These are phyloP conservation scores for Nibea coibor DNA, from an alignment of 2,113 vertebrate genomes.

Conservation along the genomic window DNA sequence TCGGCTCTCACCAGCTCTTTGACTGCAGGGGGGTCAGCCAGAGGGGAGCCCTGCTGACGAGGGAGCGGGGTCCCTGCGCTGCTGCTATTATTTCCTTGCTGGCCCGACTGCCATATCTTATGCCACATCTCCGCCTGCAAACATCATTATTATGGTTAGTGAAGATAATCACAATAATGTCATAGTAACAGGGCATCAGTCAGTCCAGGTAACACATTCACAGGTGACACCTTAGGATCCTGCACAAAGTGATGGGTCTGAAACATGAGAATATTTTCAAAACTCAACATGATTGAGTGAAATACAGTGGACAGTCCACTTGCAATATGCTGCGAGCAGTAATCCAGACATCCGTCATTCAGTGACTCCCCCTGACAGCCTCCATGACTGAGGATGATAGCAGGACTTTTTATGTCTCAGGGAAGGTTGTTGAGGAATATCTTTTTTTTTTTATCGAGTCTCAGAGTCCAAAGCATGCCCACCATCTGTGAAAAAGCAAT, in stretches of 20 bases:
- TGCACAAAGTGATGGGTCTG: neutral
- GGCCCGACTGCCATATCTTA: constrained; percentile 78
- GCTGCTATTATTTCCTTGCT: constrained; percentile 23
- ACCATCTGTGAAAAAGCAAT: constrained; percentile 3
- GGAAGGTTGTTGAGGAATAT: neutral
- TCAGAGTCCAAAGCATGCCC: neutral
- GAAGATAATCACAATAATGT: neutral
- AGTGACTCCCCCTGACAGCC: neutral
- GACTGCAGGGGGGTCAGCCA: constrained; percentile 86
- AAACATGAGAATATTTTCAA: neutral
- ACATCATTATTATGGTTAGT: constrained; percentile 2
- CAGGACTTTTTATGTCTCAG: constrained; percentile 11
- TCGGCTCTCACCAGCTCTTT: constrained; percentile 89
- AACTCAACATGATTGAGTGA: neutral
- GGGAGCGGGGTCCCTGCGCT: constrained; percentile 27
- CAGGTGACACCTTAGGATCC: neutral
- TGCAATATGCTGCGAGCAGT: constrained; percentile 6
- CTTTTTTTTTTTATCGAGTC: neutral
- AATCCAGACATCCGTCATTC: constrained; percentile 18
- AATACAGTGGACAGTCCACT: neutral
- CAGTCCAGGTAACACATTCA: neutral
- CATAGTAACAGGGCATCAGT: neutral
- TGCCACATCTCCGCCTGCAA: constrained; percentile 82
- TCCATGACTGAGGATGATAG: constrained; percentile 1
- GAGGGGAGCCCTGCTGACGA: constrained; percentile 41